Percentiles rank a stretch among this genome's conserved stretches.
phyloP scores from a whole-genome alignment of 2,797 vertebrate genomes.

The Sphenopsis melanotis region DNA sequence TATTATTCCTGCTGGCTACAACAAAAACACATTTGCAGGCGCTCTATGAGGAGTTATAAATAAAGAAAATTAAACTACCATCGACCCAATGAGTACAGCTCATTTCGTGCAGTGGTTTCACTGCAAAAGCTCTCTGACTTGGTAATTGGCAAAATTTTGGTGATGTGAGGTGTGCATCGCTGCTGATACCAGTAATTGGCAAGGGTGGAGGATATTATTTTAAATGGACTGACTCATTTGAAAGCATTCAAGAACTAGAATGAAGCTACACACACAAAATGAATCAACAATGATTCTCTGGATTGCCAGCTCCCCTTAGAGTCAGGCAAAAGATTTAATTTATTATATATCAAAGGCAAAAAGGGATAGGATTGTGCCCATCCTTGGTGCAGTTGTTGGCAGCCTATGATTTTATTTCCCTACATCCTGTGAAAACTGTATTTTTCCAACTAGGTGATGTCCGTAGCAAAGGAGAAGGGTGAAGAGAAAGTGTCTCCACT shows the following conservation, averaged over 20 bases:
- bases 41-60: constrained; percentile 38
- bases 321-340: neutral
- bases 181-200: constrained; percentile 43
- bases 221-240: constrained; percentile 6
- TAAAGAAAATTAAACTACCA: constrained; percentile 56
- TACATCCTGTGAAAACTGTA: neutral
- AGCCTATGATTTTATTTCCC: neutral
- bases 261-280: neutral
- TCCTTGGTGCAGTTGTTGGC: neutral
- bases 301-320: neutral
- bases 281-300: neutral
- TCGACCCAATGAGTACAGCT: neutral
- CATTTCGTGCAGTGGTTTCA: neutral
- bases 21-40: constrained; percentile 5
- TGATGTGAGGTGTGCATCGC: neutral
- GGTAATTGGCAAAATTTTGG: constrained; percentile 45
- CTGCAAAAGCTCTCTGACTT: neutral
- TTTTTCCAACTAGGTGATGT: neutral
- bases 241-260: neutral
- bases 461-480: neutral
- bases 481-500: neutral
- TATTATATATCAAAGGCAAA: neutral
- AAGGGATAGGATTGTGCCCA: neutral
- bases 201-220: constrained; percentile 18
- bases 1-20: constrained; percentile 32